A percentile compares a stretch with the other conserved stretches of the same genome.
These are phyloP conservation scores for Spermophilus dauricus DNA, from an alignment of 2,113 vertebrate genomes.

Conservation along the genomic window DNA sequence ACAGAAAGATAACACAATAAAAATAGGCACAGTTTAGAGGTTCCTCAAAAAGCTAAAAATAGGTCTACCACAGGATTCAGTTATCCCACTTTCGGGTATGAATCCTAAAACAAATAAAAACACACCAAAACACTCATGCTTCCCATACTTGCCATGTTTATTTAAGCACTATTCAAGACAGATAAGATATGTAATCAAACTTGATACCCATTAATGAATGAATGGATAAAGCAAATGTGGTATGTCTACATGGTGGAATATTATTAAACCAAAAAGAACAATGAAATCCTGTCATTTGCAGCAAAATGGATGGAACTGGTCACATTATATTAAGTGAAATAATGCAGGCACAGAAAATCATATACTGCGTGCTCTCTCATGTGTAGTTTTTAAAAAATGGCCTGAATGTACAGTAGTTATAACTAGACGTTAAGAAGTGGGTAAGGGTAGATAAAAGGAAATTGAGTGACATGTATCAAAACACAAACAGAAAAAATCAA, in stretches of 20 bases:
- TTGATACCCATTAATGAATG: neutral
- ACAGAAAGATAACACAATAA: neutral
- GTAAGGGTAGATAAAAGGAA: neutral
- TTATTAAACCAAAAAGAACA: neutral
- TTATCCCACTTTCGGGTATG: neutral
- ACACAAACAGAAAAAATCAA: neutral
- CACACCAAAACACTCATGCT: neutral
- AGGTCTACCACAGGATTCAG: neutral
- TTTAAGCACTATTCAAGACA: neutral
- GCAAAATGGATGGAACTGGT: neutral
- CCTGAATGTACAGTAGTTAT: neutral
- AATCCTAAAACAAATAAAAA: neutral
- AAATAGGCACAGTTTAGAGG: neutral
- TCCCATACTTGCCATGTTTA: neutral
- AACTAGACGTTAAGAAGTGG: neutral
- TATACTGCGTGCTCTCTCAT: neutral
- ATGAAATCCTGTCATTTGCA: neutral
- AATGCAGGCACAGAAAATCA: neutral
- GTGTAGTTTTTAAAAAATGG: neutral
- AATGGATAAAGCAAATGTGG: neutral
- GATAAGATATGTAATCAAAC: neutral
- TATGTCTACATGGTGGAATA: neutral
- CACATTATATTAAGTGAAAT: neutral
- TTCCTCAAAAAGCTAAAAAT: neutral
- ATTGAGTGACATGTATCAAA: neutral